Base-by-base conservation (phyloP, 2,113 vertebrate genomes). In the Muntiacus reevesi region DNA sequence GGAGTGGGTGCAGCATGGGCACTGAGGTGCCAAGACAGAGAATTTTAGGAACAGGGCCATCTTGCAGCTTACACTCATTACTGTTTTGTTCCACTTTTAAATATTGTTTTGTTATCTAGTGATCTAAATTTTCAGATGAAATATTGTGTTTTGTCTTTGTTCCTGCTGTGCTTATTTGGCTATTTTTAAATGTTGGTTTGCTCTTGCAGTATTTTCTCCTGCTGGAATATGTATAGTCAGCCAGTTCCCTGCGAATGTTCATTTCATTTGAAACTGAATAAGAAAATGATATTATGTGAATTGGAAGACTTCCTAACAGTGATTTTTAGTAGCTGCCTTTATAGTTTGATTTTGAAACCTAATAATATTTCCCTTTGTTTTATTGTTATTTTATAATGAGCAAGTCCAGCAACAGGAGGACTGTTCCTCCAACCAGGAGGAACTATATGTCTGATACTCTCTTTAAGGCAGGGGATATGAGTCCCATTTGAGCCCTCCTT, bases 241-340 rank as follows among this genome's bases (percentile, higher is more conserved):
- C 52, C 52, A 59, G 11, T 91, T 91, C 60, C 14, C 30, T 57
- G 7, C 9, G 59, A 96, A 64, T 95, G 55, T 88, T 97, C 76
- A 57, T 57, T 94, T 97, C 76, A 62, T 88, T 96, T 95, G 78
- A 97, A 91, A 89, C 43, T 94, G 50, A 82, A 33, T 83, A 59
- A 93, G 86, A 78, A 92, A 94, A 82, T 27, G 27, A 86, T 33
- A 25, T 36, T 94, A 54, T 47, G 2, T 85, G 81, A 91, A n/a
- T 76, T 95, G n/a, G n/a, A 83, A 81, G 76, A 81, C 50, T 95
- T 93, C 55, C 74, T 94, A 86, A 62, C 9, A 83, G 12, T 89
- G 25, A 82, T 64, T 92, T 91, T 89, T 78, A 82, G 50, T 88
- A 87, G 10, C 16, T 94, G 78, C 50, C 92, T 92, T 97, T 97